phyloP scores from a whole-genome alignment of 1,140 invertebrate genomes.

The Camponotus pennsylvanicus region DNA sequence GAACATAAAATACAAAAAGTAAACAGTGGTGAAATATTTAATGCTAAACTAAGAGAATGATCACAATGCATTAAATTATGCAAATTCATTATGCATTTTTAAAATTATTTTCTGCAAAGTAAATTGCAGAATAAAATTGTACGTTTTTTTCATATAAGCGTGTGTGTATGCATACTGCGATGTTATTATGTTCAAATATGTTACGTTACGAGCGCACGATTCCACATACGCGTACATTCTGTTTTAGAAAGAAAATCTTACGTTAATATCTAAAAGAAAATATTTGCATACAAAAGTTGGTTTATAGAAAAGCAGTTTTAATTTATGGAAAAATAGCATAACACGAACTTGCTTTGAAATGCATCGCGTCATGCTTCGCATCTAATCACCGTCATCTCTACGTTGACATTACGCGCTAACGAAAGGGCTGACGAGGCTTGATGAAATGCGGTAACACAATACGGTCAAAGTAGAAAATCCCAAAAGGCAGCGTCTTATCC shows the following conservation, averaged over 20 bases:
- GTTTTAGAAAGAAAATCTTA: not conserved
- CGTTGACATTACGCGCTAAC: conserved; percentile 13
- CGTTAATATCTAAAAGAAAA: not conserved
- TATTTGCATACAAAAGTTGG: too few species aligned
- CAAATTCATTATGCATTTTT: not conserved
- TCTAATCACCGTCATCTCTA: conserved; percentile 21
- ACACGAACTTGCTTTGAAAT: not conserved
- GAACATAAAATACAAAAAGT: not conserved
- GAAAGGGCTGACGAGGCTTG: conserved; percentile 13
- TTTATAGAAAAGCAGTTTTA: not conserved
- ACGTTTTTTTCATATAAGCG: too few species aligned
- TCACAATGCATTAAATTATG: conserved; percentile 25
- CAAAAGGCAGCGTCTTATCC: conserved; percentile 68
- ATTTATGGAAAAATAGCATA: not conserved
- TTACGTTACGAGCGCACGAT: not conserved
- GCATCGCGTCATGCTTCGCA: not conserved
- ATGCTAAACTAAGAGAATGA: not conserved
- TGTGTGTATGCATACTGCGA: too few species aligned
- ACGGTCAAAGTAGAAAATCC: conserved; percentile 53
- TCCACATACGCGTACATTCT: not conserved
- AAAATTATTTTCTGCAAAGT: not conserved
- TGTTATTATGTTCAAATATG: not conserved
- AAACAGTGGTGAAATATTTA: not conserved
- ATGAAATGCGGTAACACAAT: conserved; percentile 12
- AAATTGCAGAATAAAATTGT: not conserved